Percentiles rank a stretch among this genome's conserved stretches.
phyloP scores from a whole-genome alignment of 37 sponge, comb jelly and placozoan genomes.

The Petrosia ficiformis region DNA sequence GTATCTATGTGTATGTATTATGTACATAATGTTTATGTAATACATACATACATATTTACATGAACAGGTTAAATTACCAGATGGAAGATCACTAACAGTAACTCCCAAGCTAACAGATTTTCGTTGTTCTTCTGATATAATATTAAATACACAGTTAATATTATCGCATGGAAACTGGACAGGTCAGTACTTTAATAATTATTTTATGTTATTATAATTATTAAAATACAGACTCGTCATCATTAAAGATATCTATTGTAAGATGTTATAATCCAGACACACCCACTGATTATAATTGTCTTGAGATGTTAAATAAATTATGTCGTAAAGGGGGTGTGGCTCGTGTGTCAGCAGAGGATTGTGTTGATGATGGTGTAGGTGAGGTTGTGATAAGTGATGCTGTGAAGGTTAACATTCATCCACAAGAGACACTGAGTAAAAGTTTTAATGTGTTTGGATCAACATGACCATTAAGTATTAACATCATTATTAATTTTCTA shows the following conservation, averaged over 20 bases:
- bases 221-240: constrained; percentile 44
- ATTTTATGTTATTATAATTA: not conserved
- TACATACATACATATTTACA: too few relatives aligned
- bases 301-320: not conserved
- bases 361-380: constrained; percentile 11
- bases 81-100: constrained; percentile 41
- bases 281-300: constrained; percentile 14
- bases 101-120: constrained; percentile 32
- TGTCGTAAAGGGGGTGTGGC: too few relatives aligned
- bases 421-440: constrained; percentile 19
- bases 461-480: too few relatives aligned
- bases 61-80: constrained; percentile 60
- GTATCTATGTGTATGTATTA: too few relatives aligned
- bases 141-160: constrained; percentile 45
- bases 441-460: constrained; percentile 33
- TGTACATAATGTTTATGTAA: too few relatives aligned
- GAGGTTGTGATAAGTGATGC: constrained; percentile 33
- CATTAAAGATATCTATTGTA: constrained; percentile 58
- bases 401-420: constrained; percentile 36
- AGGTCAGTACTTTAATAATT: constrained; percentile 28
- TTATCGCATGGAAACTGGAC: constrained; percentile 74
- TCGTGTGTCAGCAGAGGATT: constrained; percentile 24
- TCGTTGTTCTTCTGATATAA: constrained; percentile 2
- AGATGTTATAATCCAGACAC: constrained; percentile 22
- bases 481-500: too few relatives aligned